phyloP scores from a whole-genome alignment of 2,888 invertebrate genomes.

The Conus canariensis region DNA sequence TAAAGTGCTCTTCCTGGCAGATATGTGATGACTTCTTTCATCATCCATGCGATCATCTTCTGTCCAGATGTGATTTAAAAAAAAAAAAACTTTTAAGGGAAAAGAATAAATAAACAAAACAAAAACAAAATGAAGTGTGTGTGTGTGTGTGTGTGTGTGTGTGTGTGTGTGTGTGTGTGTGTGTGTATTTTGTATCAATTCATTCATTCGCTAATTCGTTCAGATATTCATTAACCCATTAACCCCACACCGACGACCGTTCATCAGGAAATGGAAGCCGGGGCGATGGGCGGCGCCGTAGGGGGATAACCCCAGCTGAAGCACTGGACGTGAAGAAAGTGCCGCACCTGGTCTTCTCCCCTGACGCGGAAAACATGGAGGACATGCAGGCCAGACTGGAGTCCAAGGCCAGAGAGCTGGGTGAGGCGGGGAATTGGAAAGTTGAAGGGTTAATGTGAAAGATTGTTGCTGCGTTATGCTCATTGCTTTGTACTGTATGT shows the following conservation, averaged over 20 bases:
- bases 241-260: not conserved
- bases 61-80: too few relatives aligned
- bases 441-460: not conserved
- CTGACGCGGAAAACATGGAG: not conserved
- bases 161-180: not conserved
- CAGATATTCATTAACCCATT: not conserved
- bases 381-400: not conserved
- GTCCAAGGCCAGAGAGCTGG: not conserved
- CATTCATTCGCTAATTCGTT: not conserved
- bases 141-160: too few relatives aligned
- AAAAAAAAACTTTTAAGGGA: too few relatives aligned
- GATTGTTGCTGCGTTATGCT: not conserved
- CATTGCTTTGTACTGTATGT: not conserved
- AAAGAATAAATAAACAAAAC: too few relatives aligned
- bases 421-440: not conserved
- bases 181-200: not conserved
- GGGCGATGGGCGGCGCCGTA: not conserved
- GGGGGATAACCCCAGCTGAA: conserved; percentile 21
- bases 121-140: too few relatives aligned
- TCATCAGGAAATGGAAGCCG: not conserved
- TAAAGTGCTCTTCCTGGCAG: too few relatives aligned
- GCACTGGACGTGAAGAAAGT: conserved; percentile 11
- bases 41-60: too few relatives aligned
- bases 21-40: too few relatives aligned
- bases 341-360: not conserved